Conservation (phyloP, 1,140 invertebrate species). For the Arion vulgaris region DNA sequence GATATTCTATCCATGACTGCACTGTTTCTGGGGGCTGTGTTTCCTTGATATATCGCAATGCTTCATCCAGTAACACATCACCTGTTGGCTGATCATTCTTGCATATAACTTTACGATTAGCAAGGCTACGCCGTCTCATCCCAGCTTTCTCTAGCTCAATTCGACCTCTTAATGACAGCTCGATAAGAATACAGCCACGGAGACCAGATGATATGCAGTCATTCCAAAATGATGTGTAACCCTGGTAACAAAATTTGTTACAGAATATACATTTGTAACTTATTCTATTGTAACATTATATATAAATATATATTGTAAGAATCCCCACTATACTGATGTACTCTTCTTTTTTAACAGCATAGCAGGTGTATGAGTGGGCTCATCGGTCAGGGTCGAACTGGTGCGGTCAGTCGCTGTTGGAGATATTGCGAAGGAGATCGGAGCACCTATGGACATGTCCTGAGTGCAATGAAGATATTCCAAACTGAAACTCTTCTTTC, state of each 20-base stretch:
- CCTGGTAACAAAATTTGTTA: conserved; percentile 77
- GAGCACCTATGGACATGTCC: too few relatives aligned
- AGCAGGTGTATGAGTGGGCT: too few relatives aligned
- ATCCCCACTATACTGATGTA: too few relatives aligned
- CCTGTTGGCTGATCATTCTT: conserved; percentile 95
- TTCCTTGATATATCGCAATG: conserved; percentile 91
- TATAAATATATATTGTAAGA: too few relatives aligned
- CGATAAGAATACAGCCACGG: conserved; percentile 97
- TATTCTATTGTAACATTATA: too few relatives aligned
- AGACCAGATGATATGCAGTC: conserved; percentile 99
- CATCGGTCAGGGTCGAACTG: too few relatives aligned
- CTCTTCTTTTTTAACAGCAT: too few relatives aligned
- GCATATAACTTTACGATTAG: conserved; percentile 80
- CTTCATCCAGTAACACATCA: conserved; percentile 98
- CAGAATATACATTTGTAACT: not conserved
- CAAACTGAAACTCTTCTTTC: too few relatives aligned
- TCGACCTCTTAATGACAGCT: conserved; percentile 92
- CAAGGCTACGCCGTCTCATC: conserved; percentile 91
- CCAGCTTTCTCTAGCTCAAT: conserved; percentile 97
- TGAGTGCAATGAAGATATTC: too few relatives aligned
- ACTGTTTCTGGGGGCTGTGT: conserved; percentile 97
- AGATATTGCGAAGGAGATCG: too few relatives aligned
- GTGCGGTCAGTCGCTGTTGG: too few relatives aligned
- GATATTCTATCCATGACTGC: conserved; percentile 99
- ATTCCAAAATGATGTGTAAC: conserved; percentile 99